Conservation (phyloP, 2,113 vertebrate species). For the Upupa epops region DNA sequence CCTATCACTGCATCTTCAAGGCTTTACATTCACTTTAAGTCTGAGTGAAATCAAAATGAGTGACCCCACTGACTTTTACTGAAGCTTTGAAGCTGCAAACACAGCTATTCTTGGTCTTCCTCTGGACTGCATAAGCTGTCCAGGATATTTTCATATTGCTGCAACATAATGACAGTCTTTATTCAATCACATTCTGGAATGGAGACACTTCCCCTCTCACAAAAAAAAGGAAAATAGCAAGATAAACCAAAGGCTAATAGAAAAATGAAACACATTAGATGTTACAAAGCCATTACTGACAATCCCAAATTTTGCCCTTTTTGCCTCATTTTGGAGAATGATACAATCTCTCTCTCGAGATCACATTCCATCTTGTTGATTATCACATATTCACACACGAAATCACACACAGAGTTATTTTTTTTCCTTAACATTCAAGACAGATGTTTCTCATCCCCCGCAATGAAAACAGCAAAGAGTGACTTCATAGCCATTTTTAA, state of each 20-base stretch:
- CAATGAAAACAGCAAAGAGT: background rate
- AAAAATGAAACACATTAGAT: background rate
- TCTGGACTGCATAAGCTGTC: background rate
- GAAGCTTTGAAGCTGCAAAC: background rate
- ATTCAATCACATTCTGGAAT: constrained; percentile 5
- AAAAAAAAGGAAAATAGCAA: background rate
- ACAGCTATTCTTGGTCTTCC: background rate
- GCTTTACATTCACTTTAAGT: background rate
- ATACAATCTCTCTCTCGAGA: background rate
- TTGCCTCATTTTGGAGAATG: background rate
- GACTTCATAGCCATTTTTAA: background rate
- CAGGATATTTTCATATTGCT: background rate
- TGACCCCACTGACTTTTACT: background rate
- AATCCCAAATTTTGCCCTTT: background rate
- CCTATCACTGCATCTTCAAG: background rate
- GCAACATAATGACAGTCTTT: background rate
- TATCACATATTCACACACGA: background rate
- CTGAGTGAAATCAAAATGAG: background rate
- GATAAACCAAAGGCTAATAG: background rate
- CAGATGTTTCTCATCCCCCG: constrained; percentile 30
- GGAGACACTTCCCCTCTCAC: background rate
- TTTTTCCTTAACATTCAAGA: background rate
- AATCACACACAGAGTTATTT: background rate
- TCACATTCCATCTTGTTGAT: constrained; percentile 36
- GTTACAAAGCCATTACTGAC: background rate